Evolutionary conservation across 2,888 invertebrate genomes (phyloP).

Genomic region (Hyppa rectilinea): DNA sequence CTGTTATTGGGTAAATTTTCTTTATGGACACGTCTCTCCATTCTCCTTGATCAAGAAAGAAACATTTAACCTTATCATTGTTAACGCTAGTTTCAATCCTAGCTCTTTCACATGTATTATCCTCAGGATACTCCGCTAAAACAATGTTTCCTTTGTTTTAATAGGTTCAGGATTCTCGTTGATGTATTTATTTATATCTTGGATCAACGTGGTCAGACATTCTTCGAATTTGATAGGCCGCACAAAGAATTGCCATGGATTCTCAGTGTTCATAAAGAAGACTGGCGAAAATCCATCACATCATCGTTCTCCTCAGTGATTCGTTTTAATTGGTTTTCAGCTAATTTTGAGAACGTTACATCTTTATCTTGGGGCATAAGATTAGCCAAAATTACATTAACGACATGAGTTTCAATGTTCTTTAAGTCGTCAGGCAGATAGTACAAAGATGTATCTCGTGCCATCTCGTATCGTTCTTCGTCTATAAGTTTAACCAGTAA

Average conservation of each 20-base stretch:
- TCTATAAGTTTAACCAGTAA: constrained; percentile 91
- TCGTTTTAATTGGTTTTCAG: constrained; percentile 74
- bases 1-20: constrained; percentile 87
- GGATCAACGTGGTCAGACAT: constrained; percentile 78
- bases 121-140: constrained; percentile 87
- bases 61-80: constrained; percentile 87
- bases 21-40: constrained; percentile 80
- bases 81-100: constrained; percentile 80
- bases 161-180: constrained; percentile 68
- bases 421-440: constrained; percentile 89
- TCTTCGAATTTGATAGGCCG: constrained; percentile 85
- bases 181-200: constrained; percentile 83
- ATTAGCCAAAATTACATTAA: constrained; percentile 80
- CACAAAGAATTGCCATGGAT: constrained; percentile 88
- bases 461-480: constrained; percentile 87
- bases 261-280: constrained; percentile 83
- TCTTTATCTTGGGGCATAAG: constrained; percentile 84
- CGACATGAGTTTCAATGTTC: constrained; percentile 83
- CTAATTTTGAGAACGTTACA: constrained; percentile 81
- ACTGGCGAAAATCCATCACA: constrained; percentile 80
- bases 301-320: constrained; percentile 78
- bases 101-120: constrained; percentile 84
- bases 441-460: constrained; percentile 83
- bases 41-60: constrained; percentile 92
- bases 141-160: constrained; percentile 83